These are phyloP conservation scores for Caenorhabditis briggsae DNA, from an alignment of 1,140 invertebrate species.

Conservation along the genomic window DNA sequence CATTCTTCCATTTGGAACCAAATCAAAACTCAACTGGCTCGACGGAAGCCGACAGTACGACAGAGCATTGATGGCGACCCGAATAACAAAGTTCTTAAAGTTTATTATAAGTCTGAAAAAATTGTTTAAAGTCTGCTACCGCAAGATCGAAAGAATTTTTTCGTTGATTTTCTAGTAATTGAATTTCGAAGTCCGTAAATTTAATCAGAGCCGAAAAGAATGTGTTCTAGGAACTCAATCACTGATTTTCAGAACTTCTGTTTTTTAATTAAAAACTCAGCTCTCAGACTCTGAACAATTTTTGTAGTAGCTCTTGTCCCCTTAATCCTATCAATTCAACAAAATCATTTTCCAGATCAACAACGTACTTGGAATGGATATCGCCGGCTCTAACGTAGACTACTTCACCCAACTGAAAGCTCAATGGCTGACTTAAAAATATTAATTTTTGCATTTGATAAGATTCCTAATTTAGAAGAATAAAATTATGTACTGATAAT, in stretches of 20 bases:
- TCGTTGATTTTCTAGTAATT: background rate
- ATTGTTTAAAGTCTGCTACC: background rate
- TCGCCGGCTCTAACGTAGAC: slow-evolving; percentile 7
- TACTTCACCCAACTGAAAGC: slow-evolving; percentile 28
- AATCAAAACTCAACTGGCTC: background rate
- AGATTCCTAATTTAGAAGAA: background rate
- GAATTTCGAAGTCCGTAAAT: background rate
- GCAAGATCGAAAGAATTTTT: background rate
- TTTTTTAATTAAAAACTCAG: too few relatives aligned
- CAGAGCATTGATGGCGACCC: slow-evolving; percentile 8
- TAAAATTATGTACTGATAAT: background rate
- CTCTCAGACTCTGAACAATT: too few relatives aligned
- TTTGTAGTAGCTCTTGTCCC: too few relatives aligned
- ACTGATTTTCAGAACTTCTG: too few relatives aligned
- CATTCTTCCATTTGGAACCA: slow-evolving; percentile 44
- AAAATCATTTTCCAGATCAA: slow-evolving; percentile 46
- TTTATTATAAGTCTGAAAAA: slow-evolving; percentile 17
- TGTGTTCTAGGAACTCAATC: too few relatives aligned
- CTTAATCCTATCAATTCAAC: background rate
- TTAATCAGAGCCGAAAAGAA: too few relatives aligned
- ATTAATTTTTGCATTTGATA: background rate
- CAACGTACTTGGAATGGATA: slow-evolving; percentile 58
- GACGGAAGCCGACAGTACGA: background rate
- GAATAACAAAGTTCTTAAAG: slow-evolving; percentile 58
- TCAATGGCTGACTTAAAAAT: slow-evolving; percentile 19